Evolutionary conservation across 2,113 vertebrate species (phyloP), one percentile per base, ranked within the genome.

Genomic region (Heliornis fulica): DNA sequence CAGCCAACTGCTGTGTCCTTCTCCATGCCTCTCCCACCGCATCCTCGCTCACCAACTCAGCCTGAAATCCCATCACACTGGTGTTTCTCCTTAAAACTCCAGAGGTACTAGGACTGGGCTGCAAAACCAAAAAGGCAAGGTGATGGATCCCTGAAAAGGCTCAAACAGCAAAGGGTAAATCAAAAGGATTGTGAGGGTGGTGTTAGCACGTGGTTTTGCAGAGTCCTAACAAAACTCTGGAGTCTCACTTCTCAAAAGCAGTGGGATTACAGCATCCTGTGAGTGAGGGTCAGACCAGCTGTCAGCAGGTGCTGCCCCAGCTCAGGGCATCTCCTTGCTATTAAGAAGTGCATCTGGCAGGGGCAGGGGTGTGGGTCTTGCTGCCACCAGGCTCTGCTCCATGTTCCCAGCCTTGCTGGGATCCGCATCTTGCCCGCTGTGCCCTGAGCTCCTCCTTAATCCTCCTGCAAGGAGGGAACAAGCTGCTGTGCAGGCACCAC

Each of bases 11-110:
- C 92, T 21, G 13, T n/a, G 29, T 83, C 38, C 13, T 43, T 60
- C 38, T 43, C 15, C 1, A 13, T 5, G 26, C 63, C 38, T 64
- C 31, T 80, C 40, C 9, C 32, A 36, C n/a, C 0, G 1, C 3
- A 1, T 5, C 18, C 60, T 71, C 0, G 0, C 66, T 80, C 0
- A 0, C 1, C 1, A 54, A 50, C 29, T 31, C 31, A 40, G 54
- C 25, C 32, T 8, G 56, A 46, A 46, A 68, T 22, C 36, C 79
- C 32, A 14, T 10, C 12, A 13, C 13, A 14, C 5, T 43, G 31
- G 23, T n/a, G 75, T 34, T 70, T 51, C 46, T 53, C 59, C 59
- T 59, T 45, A 77, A 77, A 94, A 63, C 38, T 63, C 22, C 23
- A 13, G 60, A 20, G 45, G 38, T 38, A 29, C 5, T 8, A 32